phyloP scores from a whole-genome alignment of 2,113 vertebrate species.

The Limnothrissa miodon region DNA sequence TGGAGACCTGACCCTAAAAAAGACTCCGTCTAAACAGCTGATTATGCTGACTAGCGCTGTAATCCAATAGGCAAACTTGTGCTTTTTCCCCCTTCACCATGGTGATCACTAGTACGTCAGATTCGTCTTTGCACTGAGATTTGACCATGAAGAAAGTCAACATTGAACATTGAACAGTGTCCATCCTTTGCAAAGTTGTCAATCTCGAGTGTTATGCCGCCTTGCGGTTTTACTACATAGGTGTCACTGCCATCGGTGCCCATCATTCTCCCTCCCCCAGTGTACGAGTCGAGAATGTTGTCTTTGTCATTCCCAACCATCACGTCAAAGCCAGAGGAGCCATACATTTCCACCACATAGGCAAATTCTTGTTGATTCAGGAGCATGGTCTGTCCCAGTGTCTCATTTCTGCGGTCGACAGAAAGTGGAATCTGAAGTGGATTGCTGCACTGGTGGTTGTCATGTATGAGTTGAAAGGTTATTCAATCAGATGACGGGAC shows the following conservation, averaged over 20 bases:
- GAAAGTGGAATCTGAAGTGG: no score
- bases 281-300: constrained; percentile 51
- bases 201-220: constrained; percentile 32
- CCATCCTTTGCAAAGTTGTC: constrained; percentile 49
- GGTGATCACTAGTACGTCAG: constrained; percentile 23
- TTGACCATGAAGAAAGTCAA: constrained; percentile 40
- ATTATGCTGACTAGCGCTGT: no score
- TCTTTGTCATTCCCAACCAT: constrained; percentile 51
- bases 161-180: constrained; percentile 52
- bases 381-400: constrained; percentile 23
- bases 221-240: constrained; percentile 48
- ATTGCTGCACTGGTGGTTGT: not conserved
- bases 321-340: constrained; percentile 48
- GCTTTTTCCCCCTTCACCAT: no score
- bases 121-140: not conserved
- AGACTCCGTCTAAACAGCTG: constrained; percentile 54
- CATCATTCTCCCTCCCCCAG: constrained; percentile 44
- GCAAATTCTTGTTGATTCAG: not conserved
- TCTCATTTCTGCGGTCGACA: no score
- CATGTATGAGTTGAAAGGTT: constrained; percentile 43
- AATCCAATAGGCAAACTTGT: no score
- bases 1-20: constrained; percentile 26
- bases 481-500: constrained; percentile 53
- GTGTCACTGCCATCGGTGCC: constrained; percentile 50
- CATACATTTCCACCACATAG: constrained; percentile 51